phyloP scores from a whole-genome alignment of 2,797 vertebrate species.

The Acomys russatus region DNA sequence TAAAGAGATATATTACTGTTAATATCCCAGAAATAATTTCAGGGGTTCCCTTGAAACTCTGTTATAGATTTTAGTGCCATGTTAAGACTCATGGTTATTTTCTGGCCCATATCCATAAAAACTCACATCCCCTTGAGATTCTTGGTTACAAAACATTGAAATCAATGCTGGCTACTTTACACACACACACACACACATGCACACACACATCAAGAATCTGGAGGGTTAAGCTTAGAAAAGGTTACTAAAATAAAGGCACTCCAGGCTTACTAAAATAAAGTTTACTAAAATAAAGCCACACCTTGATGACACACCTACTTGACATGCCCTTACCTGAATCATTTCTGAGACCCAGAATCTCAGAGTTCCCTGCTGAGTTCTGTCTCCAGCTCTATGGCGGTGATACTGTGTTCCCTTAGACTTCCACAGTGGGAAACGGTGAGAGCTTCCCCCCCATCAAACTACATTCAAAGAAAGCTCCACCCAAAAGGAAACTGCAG shows the following conservation, averaged over 20 bases:
- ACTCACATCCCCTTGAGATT: conserved; percentile 23
- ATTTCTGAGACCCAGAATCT: not conserved
- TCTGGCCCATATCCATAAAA: conserved; percentile 56
- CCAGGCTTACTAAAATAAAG: not conserved
- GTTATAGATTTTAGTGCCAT: conserved; percentile 30
- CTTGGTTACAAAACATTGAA: conserved; percentile 57
- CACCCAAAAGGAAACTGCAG: not conserved
- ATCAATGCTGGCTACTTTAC: conserved; percentile 26
- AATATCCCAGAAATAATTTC: conserved; percentile 68
- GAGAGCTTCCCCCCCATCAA: not conserved
- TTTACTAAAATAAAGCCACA: not conserved
- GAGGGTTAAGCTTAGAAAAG: conserved; percentile 8
- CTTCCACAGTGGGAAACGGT: not conserved
- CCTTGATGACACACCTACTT: not conserved
- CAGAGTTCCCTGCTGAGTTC: not conserved
- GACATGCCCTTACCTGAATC: not conserved
- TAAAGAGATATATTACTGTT: conserved; percentile 64
- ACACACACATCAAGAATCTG: not conserved
- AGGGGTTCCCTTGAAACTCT: conserved; percentile 53
- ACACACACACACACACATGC: not conserved
- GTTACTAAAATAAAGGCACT: not conserved
- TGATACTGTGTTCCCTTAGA: not conserved
- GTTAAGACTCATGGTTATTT: conserved; percentile 50
- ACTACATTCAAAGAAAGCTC: not conserved
- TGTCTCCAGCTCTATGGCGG: not conserved